Base-by-base conservation (phyloP, 2,113 vertebrate genomes). In the Epinephelus fuscoguttatus region DNA sequence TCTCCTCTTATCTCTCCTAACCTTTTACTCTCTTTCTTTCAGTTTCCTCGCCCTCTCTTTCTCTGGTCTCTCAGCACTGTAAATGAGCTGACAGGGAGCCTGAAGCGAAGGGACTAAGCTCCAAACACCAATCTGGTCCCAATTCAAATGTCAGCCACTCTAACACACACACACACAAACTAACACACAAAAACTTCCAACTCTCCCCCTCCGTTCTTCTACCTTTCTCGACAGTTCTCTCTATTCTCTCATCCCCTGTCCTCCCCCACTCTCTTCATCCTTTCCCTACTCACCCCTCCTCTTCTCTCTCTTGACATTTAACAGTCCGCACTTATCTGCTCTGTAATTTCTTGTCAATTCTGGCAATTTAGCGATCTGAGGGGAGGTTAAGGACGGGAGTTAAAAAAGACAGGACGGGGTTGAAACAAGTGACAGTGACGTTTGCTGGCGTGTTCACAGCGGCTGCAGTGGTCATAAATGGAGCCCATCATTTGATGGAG, bases 301-400 rank as follows among this genome's bases (percentile, higher is more conserved):
- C 1, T 19, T 19, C n/a, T 63, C 61, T 67, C 77, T 76, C 64
- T 72, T 85, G 84, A 91, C 89, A 89, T 92, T 93, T 91, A 83
- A 19, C 70, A 85, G 70, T 40, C 60, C 6, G 57, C 68, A 60
- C 72, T 85, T 30, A 2, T 71, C 57, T 45, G 25, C 53, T 78
- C 81, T 81, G 60, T 89, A 85, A 89, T 90, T 84, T 89, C 78
- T 82, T 68, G 80, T 88, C 82, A 85, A 82, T 67, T 76, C 66
- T 4, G 12, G 64, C 25, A 56, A 82, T 87, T 75, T 50, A 21
- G 62, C 68, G 12, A 53, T 87, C 81, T 73, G 84, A 85, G 80
- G 27, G 50, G 30, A 77, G 87, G 84, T 85, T 87, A 82, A 89
- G 71, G 75, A 85, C 8, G 17, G 15, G 49, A 68, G 56, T 49